Base-by-base conservation (phyloP, 2,888 invertebrate genomes). In the Latheticus oryzae region DNA sequence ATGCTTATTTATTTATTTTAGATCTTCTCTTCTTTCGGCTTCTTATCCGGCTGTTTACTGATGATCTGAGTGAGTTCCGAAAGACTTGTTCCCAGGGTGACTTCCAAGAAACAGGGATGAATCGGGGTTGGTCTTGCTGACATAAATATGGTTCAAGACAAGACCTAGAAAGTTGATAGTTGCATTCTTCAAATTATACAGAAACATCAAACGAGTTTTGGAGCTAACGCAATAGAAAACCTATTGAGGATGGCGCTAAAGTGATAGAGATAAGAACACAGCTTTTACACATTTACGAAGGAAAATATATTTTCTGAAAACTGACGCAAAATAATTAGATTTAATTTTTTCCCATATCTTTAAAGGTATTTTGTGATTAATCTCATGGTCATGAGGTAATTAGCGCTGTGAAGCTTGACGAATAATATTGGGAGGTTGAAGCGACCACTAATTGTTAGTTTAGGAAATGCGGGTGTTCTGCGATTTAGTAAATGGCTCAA, bases 1-100 rank as follows among this genome's bases (percentile, higher is more conserved):
- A 62, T 63, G 66, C 66, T 68, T 68, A 67, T 70, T 70, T 70
- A 70, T 70, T 70, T 70, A 70, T 64, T 64, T 60, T 62, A 66
- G 67, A 69, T 70, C 67, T 68, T 62, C 65, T n/a, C n/a, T n/a
- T 62, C 68, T 68, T 68, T 70, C 68, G 68, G 68, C 68, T 63
- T 68, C 70, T 70, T 70, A 70, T 70, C 70, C 68, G 63, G 59
- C 62, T 58, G 58, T 58, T 58, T 58, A 58, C 58, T 58, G 50
- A 52, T 30, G 58, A 51, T 58, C 38, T 66, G 65, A 65, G 60
- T 64, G 60, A 65, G 64, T 64, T 60, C 62, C 52, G 33, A 52
- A 52, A 62, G 60, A 64, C 65, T 58, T 56, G 64, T 68, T 69
- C 66, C 55, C 51, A 65, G 68, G 70, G 70, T 67, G 64, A 69